These are phyloP conservation scores for Ridgeia piscesae DNA, from an alignment of 1,140 invertebrate species.

Conservation along the genomic window DNA sequence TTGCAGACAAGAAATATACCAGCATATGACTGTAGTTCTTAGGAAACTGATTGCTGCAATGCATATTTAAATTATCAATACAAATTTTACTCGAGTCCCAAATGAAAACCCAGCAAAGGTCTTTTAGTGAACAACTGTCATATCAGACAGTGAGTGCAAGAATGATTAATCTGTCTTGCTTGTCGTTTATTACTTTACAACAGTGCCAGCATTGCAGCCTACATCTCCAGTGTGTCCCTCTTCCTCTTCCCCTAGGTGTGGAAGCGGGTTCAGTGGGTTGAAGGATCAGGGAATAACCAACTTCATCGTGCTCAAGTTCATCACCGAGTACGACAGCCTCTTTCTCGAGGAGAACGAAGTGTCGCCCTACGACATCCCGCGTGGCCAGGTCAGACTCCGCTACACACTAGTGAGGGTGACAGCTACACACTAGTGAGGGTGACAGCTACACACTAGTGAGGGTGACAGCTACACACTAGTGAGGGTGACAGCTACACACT, in stretches of 20 bases:
- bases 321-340: conserved; percentile 51
- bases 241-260: conserved; percentile 38
- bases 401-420: too few species aligned
- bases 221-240: neutral
- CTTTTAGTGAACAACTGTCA: neutral
- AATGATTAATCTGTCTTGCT: neutral
- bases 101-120: neutral
- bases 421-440: too few species aligned
- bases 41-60: too few species aligned
- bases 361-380: neutral
- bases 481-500: too few species aligned
- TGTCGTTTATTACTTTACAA: neutral
- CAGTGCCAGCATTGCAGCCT: neutral
- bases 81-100: neutral
- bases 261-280: conserved; percentile 50
- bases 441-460: too few species aligned
- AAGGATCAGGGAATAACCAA: conserved; percentile 58
- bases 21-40: too few species aligned
- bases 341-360: conserved; percentile 40
- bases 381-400: neutral
- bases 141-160: neutral
- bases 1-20: neutral
- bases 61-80: neutral
- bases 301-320: conserved; percentile 56
- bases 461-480: too few species aligned